These are phyloP conservation scores for Leucosticte australis DNA, from an alignment of 2,113 vertebrate genomes.

Conservation along the genomic window DNA sequence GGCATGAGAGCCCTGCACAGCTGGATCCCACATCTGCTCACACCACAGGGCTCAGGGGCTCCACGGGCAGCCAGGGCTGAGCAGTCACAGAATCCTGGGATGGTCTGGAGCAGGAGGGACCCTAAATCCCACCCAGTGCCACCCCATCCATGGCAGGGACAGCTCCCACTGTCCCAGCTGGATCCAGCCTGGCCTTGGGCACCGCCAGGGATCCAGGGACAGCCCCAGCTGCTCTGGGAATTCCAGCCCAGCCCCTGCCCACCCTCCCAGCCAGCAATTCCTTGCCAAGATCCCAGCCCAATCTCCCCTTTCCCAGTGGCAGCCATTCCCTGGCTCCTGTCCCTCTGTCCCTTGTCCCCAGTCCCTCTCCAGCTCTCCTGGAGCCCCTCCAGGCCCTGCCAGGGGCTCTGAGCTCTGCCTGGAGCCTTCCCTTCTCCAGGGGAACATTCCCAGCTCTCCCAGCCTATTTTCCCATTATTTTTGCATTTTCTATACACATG, in stretches of 20 bases:
- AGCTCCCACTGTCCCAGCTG: not conserved
- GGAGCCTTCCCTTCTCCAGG: not conserved
- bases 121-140: not conserved
- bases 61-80: not conserved
- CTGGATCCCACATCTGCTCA: not conserved
- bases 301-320: not conserved
- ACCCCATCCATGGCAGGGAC: not conserved
- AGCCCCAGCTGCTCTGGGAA: not conserved
- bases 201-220: not conserved
- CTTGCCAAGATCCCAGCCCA: not conserved
- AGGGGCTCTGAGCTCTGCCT: not conserved
- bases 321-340: not conserved
- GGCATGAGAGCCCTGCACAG: accelerated
- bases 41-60: not conserved
- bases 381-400: not conserved
- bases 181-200: not conserved
- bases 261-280: not conserved
- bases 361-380: not conserved
- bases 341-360: not conserved
- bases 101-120: not conserved
- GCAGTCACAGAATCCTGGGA: accelerated
- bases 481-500: not conserved
- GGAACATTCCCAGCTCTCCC: not conserved
- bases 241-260: not conserved
- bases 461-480: not conserved